These are phyloP conservation scores for Pristiophorus japonicus DNA, from an alignment of 2,113 vertebrate species.

Conservation along the genomic window DNA sequence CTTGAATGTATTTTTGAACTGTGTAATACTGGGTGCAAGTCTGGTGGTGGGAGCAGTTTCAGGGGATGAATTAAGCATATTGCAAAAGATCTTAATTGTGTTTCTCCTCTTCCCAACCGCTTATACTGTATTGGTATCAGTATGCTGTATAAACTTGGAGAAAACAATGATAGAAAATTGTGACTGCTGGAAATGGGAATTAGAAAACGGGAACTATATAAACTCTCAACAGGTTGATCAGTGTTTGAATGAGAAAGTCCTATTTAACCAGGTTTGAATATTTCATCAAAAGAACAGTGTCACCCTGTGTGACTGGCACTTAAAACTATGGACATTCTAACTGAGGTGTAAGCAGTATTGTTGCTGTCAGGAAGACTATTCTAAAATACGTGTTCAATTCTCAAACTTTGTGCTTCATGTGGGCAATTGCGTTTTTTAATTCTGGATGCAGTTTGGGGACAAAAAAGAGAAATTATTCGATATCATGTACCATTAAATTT, in stretches of 20 bases:
- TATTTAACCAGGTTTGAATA: neutral
- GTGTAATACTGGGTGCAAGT: neutral
- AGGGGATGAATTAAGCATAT: neutral
- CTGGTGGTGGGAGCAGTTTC: neutral
- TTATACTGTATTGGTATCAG: neutral
- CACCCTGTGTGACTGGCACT: neutral
- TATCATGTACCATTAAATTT: neutral
- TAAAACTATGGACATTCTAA: neutral
- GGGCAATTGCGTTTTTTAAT: neutral
- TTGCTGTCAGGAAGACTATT: neutral
- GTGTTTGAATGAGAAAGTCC: neutral
- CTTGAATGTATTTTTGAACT: neutral
- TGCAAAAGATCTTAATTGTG: neutral
- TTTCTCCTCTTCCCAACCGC: neutral
- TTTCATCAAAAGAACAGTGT: neutral
- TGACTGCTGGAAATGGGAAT: neutral
- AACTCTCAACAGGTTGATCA: neutral
- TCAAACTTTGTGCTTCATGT: neutral
- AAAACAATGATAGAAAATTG: neutral
- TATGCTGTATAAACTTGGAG: neutral
- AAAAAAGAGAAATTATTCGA: neutral
- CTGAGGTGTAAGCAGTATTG: neutral
- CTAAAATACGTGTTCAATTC: neutral
- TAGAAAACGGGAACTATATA: neutral
- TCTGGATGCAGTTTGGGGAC: neutral